Evolutionary conservation across 2,797 vertebrate genomes (phyloP), one percentile per base, ranked within the genome.

Genomic region (Columba guinea): DNA sequence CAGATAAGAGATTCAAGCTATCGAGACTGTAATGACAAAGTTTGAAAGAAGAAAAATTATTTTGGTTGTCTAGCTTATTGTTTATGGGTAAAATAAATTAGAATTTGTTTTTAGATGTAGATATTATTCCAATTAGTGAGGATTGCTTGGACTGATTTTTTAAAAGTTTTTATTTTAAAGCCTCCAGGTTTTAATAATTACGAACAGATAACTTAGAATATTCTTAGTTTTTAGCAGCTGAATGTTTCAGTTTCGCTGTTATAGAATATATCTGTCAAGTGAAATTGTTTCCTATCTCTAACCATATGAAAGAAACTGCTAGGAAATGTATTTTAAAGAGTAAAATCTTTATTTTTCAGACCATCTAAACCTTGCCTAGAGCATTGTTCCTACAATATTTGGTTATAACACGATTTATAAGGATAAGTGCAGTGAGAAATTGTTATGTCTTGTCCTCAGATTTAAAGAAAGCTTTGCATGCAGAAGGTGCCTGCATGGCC

Each of bases 341-440:
- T 26, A 27, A 87, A 94, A 53, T 87, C 27, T 64, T 92, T 89
- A 10, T 87, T 89, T 92, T 92, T 93, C 41, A 77, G 26, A 18
- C 8, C 35, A 79, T 63, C 78, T 80, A 93, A 70, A 88, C 62
- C n/a, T 95, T 94, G 83, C 74, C 83, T 84, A 67, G 27, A 89
- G 60, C 68, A 75, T 68, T 80, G 27, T 78, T 96, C 55, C 46
- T 60, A 51, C 46, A 89, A 68, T 83, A 83, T 80, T 89, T 0
- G 0, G 21, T 83, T 77, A 52, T 67, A 75, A 91, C 11, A 6
- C 71, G 83, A 92, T 90, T 94, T 86, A 76, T 21, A 89, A 23
- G 27, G 44, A 22, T 91, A 76, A 84, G 17, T 62, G 34, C 55
- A 87, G 34, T 75, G 37, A 88, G 35, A 16, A 82, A 70, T 65